These are phyloP conservation scores for Echinometra lucunter DNA, from an alignment of 53 echinoderm and acorn worm genomes.

Conservation along the genomic window DNA sequence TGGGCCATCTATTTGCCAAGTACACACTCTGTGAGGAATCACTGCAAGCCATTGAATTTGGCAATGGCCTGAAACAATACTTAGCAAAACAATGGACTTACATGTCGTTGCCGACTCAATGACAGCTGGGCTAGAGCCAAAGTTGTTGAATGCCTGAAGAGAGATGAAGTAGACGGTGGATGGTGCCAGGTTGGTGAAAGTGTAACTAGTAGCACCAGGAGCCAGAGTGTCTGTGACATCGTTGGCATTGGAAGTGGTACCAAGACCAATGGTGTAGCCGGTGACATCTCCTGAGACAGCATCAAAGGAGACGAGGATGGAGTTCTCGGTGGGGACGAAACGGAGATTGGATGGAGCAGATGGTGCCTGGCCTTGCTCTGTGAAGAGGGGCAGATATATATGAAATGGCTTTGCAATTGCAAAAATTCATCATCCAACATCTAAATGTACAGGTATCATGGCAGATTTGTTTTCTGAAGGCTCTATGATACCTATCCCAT, in stretches of 20 bases:
- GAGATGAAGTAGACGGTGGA: conserved; percentile 53
- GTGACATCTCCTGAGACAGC: conserved; percentile 35
- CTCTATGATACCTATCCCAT: too few relatives aligned
- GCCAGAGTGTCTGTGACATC: conserved; percentile 58
- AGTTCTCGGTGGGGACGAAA: conserved; percentile 61
- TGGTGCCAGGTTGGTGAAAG: conserved; percentile 54
- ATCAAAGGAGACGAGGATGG: conserved; percentile 41
- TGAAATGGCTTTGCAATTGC: too few relatives aligned
- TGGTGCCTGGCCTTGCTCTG: conserved; percentile 1
- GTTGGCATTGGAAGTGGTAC: conserved; percentile 65
- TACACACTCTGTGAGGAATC: too few relatives aligned
- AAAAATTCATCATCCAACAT: too few relatives aligned
- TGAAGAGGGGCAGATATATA: neutral
- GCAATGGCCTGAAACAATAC: too few relatives aligned
- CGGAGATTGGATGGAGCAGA: conserved; percentile 48
- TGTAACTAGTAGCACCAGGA: neutral
- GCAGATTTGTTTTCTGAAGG: too few relatives aligned
- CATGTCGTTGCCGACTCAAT: conserved; percentile 54
- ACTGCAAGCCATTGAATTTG: too few relatives aligned
- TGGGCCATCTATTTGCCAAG: too few relatives aligned
- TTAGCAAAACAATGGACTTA: conserved; percentile 60
- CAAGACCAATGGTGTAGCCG: conserved; percentile 25
- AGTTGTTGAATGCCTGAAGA: neutral
- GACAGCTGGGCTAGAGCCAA: conserved; percentile 8
- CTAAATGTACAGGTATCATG: too few relatives aligned